Conservation (phyloP, 1,140 invertebrate genomes). For the Penaeus vannamei region DNA sequence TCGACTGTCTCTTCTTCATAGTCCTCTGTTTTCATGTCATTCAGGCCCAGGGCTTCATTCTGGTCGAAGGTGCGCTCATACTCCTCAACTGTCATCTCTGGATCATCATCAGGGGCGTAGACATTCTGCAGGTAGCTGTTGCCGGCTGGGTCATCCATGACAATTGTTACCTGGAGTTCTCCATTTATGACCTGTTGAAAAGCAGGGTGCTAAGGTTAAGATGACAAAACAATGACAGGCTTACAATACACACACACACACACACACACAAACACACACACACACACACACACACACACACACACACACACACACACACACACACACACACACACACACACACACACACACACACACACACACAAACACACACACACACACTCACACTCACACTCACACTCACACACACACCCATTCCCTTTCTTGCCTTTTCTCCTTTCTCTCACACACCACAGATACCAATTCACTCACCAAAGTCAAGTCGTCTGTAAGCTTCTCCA, state of each 20-base stretch:
- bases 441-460: not conserved
- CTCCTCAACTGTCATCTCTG: constrained; percentile 81
- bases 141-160: constrained; percentile 96
- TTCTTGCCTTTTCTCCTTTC: no score
- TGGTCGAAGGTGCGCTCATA: constrained; percentile 92
- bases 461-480: constrained; percentile 77
- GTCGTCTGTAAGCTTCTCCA: constrained; percentile 80
- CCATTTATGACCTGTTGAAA: constrained; percentile 74
- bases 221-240: no score
- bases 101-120: constrained; percentile 81
- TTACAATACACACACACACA: no score
- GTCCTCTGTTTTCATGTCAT: constrained; percentile 96
- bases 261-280: no score
- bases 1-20: constrained; percentile 72
- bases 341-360: no score
- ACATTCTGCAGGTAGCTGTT: constrained; percentile 96
- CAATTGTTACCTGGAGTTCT: constrained; percentile 79
- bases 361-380: no score
- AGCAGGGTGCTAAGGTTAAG: not conserved
- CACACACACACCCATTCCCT: no score
- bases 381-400: no score
- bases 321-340: no score
- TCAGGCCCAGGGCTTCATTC: constrained; percentile 95
- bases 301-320: no score
- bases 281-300: no score